A percentile compares a stretch with the other conserved stretches of the same genome.
Evolutionary conservation across 2,888 invertebrate species (phyloP).

Genomic region (Apamea monoglypha): DNA sequence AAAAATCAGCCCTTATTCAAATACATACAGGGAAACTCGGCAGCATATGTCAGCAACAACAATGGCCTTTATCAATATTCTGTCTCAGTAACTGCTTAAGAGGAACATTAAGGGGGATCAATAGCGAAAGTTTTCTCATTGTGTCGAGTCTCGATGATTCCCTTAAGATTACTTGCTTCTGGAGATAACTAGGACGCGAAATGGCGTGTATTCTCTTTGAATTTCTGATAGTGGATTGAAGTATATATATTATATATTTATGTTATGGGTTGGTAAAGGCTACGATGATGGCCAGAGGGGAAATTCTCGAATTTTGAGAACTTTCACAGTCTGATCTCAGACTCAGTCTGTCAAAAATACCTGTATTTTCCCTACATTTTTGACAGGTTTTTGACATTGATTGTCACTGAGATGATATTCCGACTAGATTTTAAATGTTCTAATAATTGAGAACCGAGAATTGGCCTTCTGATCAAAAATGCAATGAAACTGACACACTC

Average conservation of each 20-base stretch:
- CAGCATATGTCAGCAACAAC: conserved; percentile 17
- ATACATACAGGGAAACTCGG: neutral
- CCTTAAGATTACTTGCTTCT: conserved; percentile 52
- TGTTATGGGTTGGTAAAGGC: no score
- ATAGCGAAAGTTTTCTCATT: conserved; percentile 59
- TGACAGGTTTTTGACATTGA: no score
- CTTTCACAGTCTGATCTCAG: no score
- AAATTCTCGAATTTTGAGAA: no score
- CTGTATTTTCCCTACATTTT: no score
- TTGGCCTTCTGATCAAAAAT: neutral
- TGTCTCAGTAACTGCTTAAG: conserved; percentile 52
- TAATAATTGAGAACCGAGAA: no score
- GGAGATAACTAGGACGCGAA: conserved; percentile 13
- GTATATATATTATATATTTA: neutral
- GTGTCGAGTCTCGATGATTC: conserved; percentile 42
- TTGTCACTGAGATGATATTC: no score
- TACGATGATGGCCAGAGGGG: no score
- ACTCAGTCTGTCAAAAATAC: no score
- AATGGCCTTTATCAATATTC: conserved; percentile 56
- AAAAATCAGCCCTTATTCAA: neutral
- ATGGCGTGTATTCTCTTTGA: conserved; percentile 15
- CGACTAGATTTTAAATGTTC: no score
- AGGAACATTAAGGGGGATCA: conserved; percentile 43
- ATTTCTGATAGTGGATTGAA: neutral
- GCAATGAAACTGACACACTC: neutral